A percentile compares a stretch with the other conserved stretches of the same genome.
These are phyloP conservation scores for Odocoileus virginianus DNA, from an alignment of 2,113 vertebrate genomes.

Conservation along the genomic window DNA sequence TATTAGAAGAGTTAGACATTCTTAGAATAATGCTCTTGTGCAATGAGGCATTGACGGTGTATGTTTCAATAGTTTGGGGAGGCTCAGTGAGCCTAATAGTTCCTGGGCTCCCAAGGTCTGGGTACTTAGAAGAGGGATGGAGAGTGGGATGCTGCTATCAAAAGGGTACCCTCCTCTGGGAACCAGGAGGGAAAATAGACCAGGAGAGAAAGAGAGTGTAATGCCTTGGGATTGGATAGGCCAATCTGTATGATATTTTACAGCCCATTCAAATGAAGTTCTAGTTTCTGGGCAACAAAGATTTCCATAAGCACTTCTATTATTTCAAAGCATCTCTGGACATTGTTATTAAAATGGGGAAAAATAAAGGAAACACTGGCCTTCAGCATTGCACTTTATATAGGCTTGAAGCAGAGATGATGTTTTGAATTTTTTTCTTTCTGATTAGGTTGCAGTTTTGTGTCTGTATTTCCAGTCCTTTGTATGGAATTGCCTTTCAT, in stretches of 20 bases:
- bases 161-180: neutral
- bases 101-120: neutral
- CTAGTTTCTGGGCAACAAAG: conserved; percentile 16
- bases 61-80: neutral
- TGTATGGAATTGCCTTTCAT: conserved; percentile 5
- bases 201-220: neutral
- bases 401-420: conserved; percentile 4
- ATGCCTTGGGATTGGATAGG: neutral
- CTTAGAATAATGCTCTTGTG: neutral
- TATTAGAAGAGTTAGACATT: neutral
- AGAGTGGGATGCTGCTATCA: neutral
- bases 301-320: neutral
- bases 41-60: neutral
- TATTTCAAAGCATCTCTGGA: conserved; percentile 17
- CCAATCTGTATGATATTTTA: neutral
- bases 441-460: conserved; percentile 39
- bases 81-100: neutral
- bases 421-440: conserved; percentile 32
- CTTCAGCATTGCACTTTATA: neutral
- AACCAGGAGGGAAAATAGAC: neutral
- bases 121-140: neutral
- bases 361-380: neutral
- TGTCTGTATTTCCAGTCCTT: neutral
- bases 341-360: conserved; percentile 23
- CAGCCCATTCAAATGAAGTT: neutral